Evolutionary conservation across 2,888 invertebrate species (phyloP).

Genomic region (Phaedon cochleariae): DNA sequence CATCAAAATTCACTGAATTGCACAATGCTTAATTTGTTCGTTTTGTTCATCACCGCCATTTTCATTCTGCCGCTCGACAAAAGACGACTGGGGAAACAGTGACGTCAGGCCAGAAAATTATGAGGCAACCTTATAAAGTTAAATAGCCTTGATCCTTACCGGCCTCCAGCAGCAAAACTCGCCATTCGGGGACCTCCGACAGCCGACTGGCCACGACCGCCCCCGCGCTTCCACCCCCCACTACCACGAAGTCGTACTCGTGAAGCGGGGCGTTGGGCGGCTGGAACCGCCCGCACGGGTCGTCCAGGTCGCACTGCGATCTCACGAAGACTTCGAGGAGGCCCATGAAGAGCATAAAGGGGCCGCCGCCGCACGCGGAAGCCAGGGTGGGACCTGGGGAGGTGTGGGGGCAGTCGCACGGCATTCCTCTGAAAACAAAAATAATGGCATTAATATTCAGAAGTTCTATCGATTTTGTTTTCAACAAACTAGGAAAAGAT

Average conservation of each 20-base stretch:
- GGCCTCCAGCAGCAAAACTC: conserved; percentile 78
- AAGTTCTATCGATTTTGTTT: too few species aligned
- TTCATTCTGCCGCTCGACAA: too few species aligned
- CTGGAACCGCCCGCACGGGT: conserved; percentile 81
- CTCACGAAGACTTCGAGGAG: conserved; percentile 84
- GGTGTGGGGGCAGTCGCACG: conserved; percentile 83
- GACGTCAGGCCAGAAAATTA: too few species aligned
- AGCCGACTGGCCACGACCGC: conserved; percentile 77
- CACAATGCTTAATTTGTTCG: too few species aligned
- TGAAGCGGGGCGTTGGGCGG: conserved; percentile 66
- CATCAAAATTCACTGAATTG: too few species aligned
- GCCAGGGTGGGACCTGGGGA: conserved; percentile 85
- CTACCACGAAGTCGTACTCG: conserved; percentile 79
- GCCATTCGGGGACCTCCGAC: conserved; percentile 77
- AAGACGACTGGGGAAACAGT: too few species aligned
- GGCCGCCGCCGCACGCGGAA: conserved; percentile 83
- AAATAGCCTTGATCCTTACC: conserved; percentile 61
- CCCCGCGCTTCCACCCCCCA: conserved; percentile 78
- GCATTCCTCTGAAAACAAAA: conserved; percentile 34
- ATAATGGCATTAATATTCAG: too few species aligned
- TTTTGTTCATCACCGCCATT: too few species aligned
- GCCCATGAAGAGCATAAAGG: conserved; percentile 91
- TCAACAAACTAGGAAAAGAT: too few species aligned
- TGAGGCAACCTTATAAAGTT: too few species aligned
- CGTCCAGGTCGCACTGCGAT: conserved; percentile 87